These are phyloP conservation scores for Chaunax sp. DNA, from an alignment of 2,797 vertebrate species.

Conservation along the genomic window DNA sequence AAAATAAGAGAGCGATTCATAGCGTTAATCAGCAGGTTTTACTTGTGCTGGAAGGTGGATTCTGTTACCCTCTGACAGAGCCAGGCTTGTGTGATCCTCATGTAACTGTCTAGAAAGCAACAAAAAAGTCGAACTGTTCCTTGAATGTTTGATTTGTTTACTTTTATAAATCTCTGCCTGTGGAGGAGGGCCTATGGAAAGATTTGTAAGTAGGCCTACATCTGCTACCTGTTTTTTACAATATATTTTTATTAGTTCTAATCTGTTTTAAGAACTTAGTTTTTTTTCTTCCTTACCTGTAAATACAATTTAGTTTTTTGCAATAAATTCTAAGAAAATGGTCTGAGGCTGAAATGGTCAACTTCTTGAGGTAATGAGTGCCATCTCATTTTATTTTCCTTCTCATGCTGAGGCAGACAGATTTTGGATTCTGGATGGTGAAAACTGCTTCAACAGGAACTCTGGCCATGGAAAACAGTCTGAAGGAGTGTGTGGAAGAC, in stretches of 20 bases:
- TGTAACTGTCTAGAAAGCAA: neutral
- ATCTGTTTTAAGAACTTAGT: conserved; percentile 9
- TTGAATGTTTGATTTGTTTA: conserved; percentile 25
- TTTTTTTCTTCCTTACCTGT: conserved; percentile 44
- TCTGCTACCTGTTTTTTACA: conserved; percentile 36
- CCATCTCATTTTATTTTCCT: conserved; percentile 14
- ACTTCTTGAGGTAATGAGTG: conserved; percentile 8
- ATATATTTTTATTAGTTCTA: conserved; percentile 32
- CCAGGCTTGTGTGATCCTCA: too few relatives aligned
- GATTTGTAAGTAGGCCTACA: conserved; percentile 15
- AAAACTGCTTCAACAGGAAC: conserved; percentile 37
- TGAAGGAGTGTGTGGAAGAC: conserved; percentile 42
- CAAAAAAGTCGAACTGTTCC: neutral
- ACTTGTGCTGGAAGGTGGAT: neutral
- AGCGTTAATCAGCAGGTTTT: too few relatives aligned
- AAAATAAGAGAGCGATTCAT: too few relatives aligned
- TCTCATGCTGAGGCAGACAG: conserved; percentile 1
- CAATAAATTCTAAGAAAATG: conserved; percentile 65
- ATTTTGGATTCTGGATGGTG: conserved; percentile 33
- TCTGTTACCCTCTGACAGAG: neutral
- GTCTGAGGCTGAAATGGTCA: neutral
- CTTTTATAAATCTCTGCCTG: conserved; percentile 31
- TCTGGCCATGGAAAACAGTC: conserved; percentile 37
- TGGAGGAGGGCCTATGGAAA: conserved; percentile 15
- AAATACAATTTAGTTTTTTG: conserved; percentile 49